These are phyloP conservation scores for Raja brachyura DNA, from an alignment of 2,113 vertebrate species.

Conservation along the genomic window DNA sequence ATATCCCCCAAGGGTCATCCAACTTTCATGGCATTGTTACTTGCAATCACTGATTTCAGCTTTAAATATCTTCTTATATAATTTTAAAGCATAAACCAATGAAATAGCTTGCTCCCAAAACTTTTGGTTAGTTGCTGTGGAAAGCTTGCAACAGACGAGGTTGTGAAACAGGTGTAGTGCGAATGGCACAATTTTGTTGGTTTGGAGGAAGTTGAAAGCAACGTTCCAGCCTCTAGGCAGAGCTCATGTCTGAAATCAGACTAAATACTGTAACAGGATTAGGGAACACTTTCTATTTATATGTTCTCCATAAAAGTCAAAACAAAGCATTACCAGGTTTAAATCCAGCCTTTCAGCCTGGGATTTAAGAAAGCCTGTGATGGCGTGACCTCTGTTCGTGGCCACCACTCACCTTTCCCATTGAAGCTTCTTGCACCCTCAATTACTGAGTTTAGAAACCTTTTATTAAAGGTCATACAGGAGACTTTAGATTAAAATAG, in stretches of 20 bases:
- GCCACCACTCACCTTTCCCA: background rate
- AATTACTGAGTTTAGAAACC: background rate
- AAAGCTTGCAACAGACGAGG: background rate
- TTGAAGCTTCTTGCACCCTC: slow-evolving; percentile 8
- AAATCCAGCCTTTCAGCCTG: background rate
- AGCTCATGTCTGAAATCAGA: background rate
- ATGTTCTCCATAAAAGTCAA: background rate
- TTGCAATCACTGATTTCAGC: background rate
- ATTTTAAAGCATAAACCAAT: background rate
- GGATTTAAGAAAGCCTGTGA: background rate
- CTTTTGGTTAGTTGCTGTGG: background rate
- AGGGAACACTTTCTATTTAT: background rate
- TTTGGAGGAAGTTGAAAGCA: background rate
- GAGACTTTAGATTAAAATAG: background rate
- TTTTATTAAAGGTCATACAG: background rate
- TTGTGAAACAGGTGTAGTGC: background rate
- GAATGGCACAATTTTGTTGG: background rate
- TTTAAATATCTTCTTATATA: background rate
- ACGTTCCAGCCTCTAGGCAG: background rate
- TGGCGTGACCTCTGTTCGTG: background rate
- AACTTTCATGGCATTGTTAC: background rate
- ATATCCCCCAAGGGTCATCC: background rate
- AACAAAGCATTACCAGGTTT: background rate
- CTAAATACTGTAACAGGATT: background rate
- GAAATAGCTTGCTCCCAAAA: background rate